Conservation (phyloP, 2,797 vertebrate genomes). For the Sebastes itinus region DNA sequence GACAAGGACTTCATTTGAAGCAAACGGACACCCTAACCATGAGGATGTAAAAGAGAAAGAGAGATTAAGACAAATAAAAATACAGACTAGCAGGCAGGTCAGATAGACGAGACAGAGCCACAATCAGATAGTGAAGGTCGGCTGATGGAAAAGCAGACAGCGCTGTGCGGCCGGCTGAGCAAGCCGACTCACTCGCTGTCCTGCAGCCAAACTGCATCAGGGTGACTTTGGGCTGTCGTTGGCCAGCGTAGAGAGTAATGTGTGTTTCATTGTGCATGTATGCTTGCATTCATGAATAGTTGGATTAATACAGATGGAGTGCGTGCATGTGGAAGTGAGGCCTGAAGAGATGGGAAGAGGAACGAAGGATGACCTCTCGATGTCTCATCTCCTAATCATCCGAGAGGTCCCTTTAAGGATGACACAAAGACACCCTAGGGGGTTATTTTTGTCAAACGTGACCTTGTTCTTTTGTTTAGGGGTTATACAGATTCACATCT, state of each 20-base stretch:
- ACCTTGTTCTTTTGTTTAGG: slow-evolving; percentile 36
- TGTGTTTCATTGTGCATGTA: slow-evolving; percentile 44
- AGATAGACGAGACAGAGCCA: slow-evolving; percentile 17
- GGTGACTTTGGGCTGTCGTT: slow-evolving; percentile 41
- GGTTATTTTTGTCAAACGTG: slow-evolving; percentile 49
- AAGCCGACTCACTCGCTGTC: slow-evolving; percentile 64
- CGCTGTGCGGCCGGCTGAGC: slow-evolving; percentile 28
- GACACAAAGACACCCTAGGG: slow-evolving; percentile 42
- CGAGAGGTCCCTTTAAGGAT: slow-evolving; percentile 31
- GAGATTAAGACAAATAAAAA: slow-evolving; percentile 5
- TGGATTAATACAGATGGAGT: slow-evolving; percentile 43
- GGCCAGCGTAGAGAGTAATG: slow-evolving; percentile 17
- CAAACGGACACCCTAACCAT: neutral
- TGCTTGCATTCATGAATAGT: slow-evolving; percentile 26
- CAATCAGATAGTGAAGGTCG: slow-evolving; percentile 25
- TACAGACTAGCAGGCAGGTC: neutral
- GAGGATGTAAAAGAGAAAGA: neutral
- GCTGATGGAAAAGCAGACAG: slow-evolving; percentile 50
- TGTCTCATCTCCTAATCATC: slow-evolving; percentile 56
- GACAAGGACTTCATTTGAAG: neutral
- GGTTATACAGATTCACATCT: slow-evolving; percentile 25
- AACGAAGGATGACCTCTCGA: slow-evolving; percentile 30
- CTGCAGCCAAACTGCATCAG: slow-evolving; percentile 55
- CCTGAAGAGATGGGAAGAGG: slow-evolving; percentile 25
- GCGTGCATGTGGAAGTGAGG: slow-evolving; percentile 31